These are phyloP conservation scores for Pelusios castaneus DNA, from an alignment of 2,113 vertebrate genomes.

Conservation along the genomic window DNA sequence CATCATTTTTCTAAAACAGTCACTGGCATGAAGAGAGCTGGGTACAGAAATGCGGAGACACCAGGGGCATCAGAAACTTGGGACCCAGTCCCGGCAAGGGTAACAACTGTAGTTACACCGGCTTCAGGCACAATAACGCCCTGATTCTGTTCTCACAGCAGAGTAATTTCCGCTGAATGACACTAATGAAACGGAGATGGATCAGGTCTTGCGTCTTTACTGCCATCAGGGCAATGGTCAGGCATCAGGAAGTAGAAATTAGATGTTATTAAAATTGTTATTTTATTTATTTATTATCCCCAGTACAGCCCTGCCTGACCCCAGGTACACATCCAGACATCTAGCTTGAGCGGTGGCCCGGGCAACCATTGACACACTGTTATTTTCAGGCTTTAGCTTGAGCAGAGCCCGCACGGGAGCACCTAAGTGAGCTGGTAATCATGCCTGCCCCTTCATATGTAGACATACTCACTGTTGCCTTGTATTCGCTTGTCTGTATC, in stretches of 20 bases:
- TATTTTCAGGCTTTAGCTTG: too few relatives aligned
- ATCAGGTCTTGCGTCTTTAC: background rate
- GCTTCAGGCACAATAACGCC: background rate
- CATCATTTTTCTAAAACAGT: background rate
- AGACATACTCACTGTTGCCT: too few relatives aligned
- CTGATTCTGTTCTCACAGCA: background rate
- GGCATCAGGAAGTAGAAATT: background rate
- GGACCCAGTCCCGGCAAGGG: background rate
- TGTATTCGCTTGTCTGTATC: background rate
- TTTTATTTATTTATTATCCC: too few relatives aligned
- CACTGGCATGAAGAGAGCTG: background rate
- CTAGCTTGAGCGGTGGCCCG: too few relatives aligned
- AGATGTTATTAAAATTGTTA: background rate
- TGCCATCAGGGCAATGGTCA: background rate
- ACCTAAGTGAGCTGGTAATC: too few relatives aligned
- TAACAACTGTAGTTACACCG: background rate
- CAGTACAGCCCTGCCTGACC: too few relatives aligned
- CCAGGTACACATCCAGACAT: too few relatives aligned
- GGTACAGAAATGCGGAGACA: background rate
- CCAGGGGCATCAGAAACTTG: background rate
- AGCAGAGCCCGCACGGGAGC: too few relatives aligned
- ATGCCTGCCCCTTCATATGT: too few relatives aligned
- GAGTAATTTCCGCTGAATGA: too few relatives aligned
- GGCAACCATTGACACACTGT: too few relatives aligned
- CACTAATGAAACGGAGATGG: background rate